Percentiles rank a stretch among this genome's conserved stretches.
phyloP scores from a whole-genome alignment of 2,113 vertebrate genomes.

The Hylia prasina region DNA sequence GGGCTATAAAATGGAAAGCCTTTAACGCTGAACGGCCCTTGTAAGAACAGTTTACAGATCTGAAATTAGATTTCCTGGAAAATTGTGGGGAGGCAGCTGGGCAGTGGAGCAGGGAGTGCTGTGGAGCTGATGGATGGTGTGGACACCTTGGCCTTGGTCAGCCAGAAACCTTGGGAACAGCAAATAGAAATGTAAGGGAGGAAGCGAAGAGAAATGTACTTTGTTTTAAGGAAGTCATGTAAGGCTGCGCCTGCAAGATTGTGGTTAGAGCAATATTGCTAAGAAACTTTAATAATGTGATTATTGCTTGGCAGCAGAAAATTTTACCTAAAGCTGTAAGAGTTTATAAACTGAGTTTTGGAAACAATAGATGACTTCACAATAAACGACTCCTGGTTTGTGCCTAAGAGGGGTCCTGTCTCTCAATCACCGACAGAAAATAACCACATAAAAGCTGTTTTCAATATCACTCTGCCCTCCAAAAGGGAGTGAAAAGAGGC shows the following conservation, averaged over 20 bases:
- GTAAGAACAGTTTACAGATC: background rate
- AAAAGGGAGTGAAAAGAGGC: background rate
- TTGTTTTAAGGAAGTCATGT: background rate
- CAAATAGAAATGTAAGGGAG: background rate
- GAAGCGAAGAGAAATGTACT: background rate
- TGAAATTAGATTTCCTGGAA: slow-evolving; percentile 4
- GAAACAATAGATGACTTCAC: background rate
- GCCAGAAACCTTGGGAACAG: background rate
- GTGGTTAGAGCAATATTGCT: background rate
- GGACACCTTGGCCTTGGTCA: background rate
- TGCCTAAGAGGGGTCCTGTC: background rate
- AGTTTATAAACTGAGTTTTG: background rate
- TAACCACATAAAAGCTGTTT: background rate
- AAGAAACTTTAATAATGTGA: background rate
- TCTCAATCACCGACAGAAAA: background rate
- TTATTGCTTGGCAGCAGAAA: background rate
- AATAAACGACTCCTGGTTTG: background rate
- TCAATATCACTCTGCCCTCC: background rate
- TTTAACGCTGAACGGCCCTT: background rate
- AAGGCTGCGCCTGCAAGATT: background rate
- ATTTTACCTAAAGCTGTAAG: background rate
- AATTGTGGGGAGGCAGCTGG: background rate
- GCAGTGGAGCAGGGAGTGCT: background rate
- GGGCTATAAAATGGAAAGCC: background rate
- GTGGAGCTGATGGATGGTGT: background rate